Base-by-base conservation (phyloP, 2,888 invertebrate species). In the Euplagia quadripunctaria region DNA sequence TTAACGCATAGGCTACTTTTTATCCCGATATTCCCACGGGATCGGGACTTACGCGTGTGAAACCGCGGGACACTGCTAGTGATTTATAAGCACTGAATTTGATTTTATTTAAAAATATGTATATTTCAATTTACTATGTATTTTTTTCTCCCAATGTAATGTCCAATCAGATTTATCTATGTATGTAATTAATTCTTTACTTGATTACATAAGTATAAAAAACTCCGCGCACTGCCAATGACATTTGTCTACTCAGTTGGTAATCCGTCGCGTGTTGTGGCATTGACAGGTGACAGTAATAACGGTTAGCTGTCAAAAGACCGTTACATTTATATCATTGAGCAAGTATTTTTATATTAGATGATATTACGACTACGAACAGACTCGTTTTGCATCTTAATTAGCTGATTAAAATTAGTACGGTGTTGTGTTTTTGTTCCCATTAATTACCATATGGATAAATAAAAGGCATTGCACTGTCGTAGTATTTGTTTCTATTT, bases 281-380 rank as follows among this genome's bases (percentile, higher is more conserved):
- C 65, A 31, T 64, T 52, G 77, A 79, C 69, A 69, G 46, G 75
- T 86, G 83, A 83, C 82, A 83, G 64, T 68, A 64, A 74, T 88
- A 88, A 86, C 87, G 83, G 88, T 64, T 14, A 20, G 31, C 77
- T 84, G 83, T 84, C 85, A 82, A 41, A 66, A 31, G 20, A 70
- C 79, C 76, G 79, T 82, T 82, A 83, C 70, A 76, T 41, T 55
- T 63, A 73, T 75, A 51, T 49, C 55, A 75, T 77, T 68, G 64
- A 43, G 55, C 72, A 71, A 76, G 75, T 77, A 72, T 77, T 74
- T 68, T 65, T 68, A 31, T 20, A 46, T 65, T 69, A 64, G 58
- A 65, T 74, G 68, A 52, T 70, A 64, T 63, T 71, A 71, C 61
- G 63, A 66, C n/a, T 9, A 68, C 49, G 66, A 63, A 70, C 68